phyloP scores from a whole-genome alignment of 2,797 vertebrate species.

The Enteromius unitaeniatus region DNA sequence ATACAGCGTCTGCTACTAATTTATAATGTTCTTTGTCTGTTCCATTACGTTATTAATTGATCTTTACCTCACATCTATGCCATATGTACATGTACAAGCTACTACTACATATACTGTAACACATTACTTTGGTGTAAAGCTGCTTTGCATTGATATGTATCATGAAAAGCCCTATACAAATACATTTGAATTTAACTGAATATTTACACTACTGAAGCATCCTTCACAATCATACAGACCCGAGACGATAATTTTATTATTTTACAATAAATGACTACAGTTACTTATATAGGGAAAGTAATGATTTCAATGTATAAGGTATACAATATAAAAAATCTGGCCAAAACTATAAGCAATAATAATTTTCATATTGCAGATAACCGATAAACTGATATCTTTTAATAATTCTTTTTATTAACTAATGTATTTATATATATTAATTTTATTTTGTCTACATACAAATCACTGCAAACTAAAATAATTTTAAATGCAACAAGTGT shows the following conservation, averaged over 20 bases:
- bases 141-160: no score
- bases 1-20: no score
- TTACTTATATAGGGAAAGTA: not conserved
- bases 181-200: no score
- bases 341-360: not conserved
- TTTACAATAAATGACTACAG: not conserved
- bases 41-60: no score
- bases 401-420: not conserved
- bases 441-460: not conserved
- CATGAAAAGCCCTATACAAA: no score
- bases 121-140: no score
- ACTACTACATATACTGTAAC: no score
- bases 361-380: not conserved
- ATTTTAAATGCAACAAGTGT: not conserved
- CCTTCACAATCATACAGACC: not conserved
- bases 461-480: not conserved
- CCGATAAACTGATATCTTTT: not conserved
- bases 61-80: no score
- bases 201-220: not conserved
- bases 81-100: no score
- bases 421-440: not conserved
- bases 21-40: no score
- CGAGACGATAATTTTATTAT: not conserved
- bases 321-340: not conserved
- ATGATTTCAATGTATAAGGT: not conserved